Base-by-base conservation (phyloP, 2,888 invertebrate species). In the Drosophila stalkeri region DNA sequence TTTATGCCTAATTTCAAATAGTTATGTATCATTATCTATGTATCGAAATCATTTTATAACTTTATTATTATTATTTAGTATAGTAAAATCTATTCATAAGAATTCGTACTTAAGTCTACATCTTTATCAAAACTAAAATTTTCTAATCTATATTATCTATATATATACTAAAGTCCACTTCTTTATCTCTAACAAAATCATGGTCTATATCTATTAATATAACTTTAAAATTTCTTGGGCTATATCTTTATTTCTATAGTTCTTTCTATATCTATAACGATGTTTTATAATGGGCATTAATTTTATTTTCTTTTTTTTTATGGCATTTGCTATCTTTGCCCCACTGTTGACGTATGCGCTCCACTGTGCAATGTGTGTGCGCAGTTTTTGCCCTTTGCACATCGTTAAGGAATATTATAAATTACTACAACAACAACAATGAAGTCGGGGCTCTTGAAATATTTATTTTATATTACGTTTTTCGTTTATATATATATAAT, bases 391-490 rank as follows among this genome's bases (percentile, higher is more conserved):
- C 89, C 89, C 90, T 85, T 89, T 87, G 87, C 79, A 83, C 84
- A 86, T 91, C 84, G 91, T 91, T 90, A 92, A 91, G 84, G 89
- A 90, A 90, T 91, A 90, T 91, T 91, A 91, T 91, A 91, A 91
- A 92, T 92, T 91, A 92, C 91, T 89, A 80, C 84, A 90, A 78
- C 82, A 84, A 79, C 79, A 87, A 79, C 75, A 78, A 64, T 62
- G 52, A 68, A 67, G 66, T 54, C 70, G 64, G 71, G 73, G 71
- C 70, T 79, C 84, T 85, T 86, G 83, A 89, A 90, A 85, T 86
- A 90, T 90, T 87, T 86, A 88, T 87, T 89, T 86, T 88, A 88
- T 86, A 86, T 88, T 86, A 87, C 82, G 80, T 68, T 86, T 67
- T 74, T 57, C 64, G 70, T 59, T 55, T 54, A 44, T 76, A 46